Base-by-base conservation (phyloP, 2,888 invertebrate species). In the Itoplectis maculator region DNA sequence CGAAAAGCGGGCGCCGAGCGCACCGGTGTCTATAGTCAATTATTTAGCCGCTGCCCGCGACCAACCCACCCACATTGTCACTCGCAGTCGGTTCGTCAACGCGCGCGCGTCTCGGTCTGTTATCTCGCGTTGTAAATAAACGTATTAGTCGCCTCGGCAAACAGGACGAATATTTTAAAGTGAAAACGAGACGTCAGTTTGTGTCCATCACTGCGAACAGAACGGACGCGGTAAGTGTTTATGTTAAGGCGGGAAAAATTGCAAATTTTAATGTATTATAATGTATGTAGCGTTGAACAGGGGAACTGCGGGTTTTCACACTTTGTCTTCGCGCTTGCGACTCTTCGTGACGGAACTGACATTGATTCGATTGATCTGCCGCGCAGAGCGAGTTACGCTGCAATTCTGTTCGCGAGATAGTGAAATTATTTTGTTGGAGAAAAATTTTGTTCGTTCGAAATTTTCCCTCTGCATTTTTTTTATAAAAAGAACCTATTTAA, bases 71-170 rank as follows among this genome's bases (percentile, higher is more conserved):
- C 69, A 69, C 83, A 81, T 86, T 85, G 88, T 87, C 88, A 90
- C 65, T 90, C 61, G 84, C 81, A 79, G 88, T 85, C 87, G 86
- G 86, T 85, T 87, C 85, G 79, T 87, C 85, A 72, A 78, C 84
- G 61, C 29, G 29, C 29, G 76, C 82, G 79, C 65, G n/a, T n/a
- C 78, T 37, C 61, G 51, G 47, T 84, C 29, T 66, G 37, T 35
- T 23, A 40, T 54, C n/a, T 29, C 29, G 29, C 23, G 3, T 11
- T 45, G 13, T 59, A 45, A 47, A 66, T 51, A 42, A 56, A 75
- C 75, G 56, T 56, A 15, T 42, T 15, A 18, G n/a, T 9, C 13
- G 20, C 29, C 15, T 65, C 15, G 8, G 65, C 40, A 66, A 72
- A 35, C n/a, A 45, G 42, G 2, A 15, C n/a, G 15, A 59, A 40